Percentiles rank a stretch among this genome's conserved stretches.
Evolutionary conservation across 2,888 invertebrate species (phyloP).

Genomic region (Trachelus iudaicus): DNA sequence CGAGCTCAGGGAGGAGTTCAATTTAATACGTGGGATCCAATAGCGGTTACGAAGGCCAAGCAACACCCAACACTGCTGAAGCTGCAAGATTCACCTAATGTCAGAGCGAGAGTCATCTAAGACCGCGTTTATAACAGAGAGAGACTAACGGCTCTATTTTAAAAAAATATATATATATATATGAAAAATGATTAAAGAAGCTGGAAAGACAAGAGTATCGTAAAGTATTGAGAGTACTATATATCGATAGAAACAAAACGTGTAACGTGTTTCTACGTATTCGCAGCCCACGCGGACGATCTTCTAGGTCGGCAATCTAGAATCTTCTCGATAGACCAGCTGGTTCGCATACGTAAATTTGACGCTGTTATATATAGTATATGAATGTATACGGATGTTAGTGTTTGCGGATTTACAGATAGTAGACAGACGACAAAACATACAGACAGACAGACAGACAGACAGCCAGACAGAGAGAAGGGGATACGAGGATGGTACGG

Average conservation of each 20-base stretch:
- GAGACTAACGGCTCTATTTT: not conserved
- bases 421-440: conserved; percentile 46
- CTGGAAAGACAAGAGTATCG: not conserved
- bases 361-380: conserved; percentile 21
- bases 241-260: not conserved
- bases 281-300: conserved; percentile 19
- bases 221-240: not conserved
- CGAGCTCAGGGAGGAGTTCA: not conserved
- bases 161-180: no score
- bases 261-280: not conserved
- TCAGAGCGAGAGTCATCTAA: not conserved
- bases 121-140: not conserved
- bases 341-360: not conserved
- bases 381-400: conserved; percentile 44
- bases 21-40: conserved; percentile 32
- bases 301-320: conserved; percentile 32
- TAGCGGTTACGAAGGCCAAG: conserved; percentile 59
- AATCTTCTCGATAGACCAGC: not conserved
- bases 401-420: conserved; percentile 44
- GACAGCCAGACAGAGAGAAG: conserved; percentile 49
- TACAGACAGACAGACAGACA: conserved; percentile 39
- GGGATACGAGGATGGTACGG: conserved; percentile 58
- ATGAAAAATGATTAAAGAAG: not conserved
- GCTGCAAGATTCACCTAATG: conserved; percentile 7
- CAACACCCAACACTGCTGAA: conserved; percentile 31